phyloP scores from a whole-genome alignment of 2,888 invertebrate species.

The Eupithecia insigniata region DNA sequence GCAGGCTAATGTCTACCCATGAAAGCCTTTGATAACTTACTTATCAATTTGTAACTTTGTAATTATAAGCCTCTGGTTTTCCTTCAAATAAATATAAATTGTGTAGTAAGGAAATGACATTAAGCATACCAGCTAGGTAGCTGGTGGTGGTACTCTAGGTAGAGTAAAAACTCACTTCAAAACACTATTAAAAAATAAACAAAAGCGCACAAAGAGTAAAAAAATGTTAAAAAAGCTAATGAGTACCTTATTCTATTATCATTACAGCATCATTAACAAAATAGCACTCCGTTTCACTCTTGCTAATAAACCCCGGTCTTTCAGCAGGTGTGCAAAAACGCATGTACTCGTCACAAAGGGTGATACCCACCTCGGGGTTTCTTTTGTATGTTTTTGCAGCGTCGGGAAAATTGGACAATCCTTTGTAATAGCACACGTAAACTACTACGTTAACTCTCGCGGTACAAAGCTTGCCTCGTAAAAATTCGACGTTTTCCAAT shows the following conservation, averaged over 20 bases:
- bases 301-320: conserved; percentile 28
- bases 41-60: no score
- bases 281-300: conserved; percentile 8
- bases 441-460: conserved; percentile 38
- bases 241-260: conserved; percentile 6
- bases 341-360: conserved; percentile 42
- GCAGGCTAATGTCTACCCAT: no score
- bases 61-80: no score
- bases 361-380: conserved; percentile 37
- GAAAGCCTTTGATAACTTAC: no score
- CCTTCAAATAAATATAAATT: no score
- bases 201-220: background rate
- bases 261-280: conserved; percentile 13
- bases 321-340: conserved; percentile 45
- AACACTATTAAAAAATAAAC: background rate
- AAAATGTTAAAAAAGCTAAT: background rate
- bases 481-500: conserved; percentile 36
- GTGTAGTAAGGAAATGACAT: background rate
- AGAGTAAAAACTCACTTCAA: background rate
- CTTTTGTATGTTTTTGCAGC: conserved; percentile 47
- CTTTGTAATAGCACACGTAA: conserved; percentile 44
- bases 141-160: no score
- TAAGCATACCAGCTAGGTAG: background rate
- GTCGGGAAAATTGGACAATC: conserved; percentile 48
- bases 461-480: conserved; percentile 37